Evolutionary conservation across 2,113 vertebrate species (phyloP), one percentile per base, ranked within the genome.

Genomic region (Nibea albiflora): DNA sequence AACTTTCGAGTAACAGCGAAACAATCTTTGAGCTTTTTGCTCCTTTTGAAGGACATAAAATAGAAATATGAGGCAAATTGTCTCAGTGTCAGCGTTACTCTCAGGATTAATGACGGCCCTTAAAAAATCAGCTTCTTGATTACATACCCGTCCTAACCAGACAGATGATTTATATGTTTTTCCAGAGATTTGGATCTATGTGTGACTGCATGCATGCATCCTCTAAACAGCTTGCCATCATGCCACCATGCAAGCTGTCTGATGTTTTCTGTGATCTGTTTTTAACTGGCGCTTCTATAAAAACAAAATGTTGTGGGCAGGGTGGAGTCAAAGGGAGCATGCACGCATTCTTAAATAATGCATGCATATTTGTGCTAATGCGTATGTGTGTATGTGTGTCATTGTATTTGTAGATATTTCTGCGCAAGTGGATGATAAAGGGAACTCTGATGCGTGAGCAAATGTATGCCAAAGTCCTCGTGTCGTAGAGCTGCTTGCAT

Each of bases 401-500:
- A 60, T 17, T 74, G 74, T 50, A 44, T 35, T 47, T 31, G 12
- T 71, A 39, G 62, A 9, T 64, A 28, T 78, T 69, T 65, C 28
- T 78, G 56, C 77, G 49, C 46, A 61, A 42, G 63, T 52, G 81
- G 73, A 42, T 31, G 15, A 73, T 63, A 44, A 20, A 17, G 44
- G 24, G 52, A 73, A 42, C 56, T 47, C 31, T 4, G 63, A 15
- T 46, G 71, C 70, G 9, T 80, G 65, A 76, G 52, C 24, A 56
- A 57, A 75, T 74, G 64, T 68, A 50, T 76, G 81, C 73, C 73
- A 78, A 73, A 46, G 80, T 62, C 42, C 31, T 81, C 58, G 35
- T 81, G 64, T 54, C 56, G 53, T 60, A 5, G 71, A 79, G 81
- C 75, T 65, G 58, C 72, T 86, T 54, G 78, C 86, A 58, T 84